Percentiles rank a stretch among this genome's conserved stretches.
Evolutionary conservation across 2,113 vertebrate species (phyloP).

Genomic region (Cynoglossus semilaevis): DNA sequence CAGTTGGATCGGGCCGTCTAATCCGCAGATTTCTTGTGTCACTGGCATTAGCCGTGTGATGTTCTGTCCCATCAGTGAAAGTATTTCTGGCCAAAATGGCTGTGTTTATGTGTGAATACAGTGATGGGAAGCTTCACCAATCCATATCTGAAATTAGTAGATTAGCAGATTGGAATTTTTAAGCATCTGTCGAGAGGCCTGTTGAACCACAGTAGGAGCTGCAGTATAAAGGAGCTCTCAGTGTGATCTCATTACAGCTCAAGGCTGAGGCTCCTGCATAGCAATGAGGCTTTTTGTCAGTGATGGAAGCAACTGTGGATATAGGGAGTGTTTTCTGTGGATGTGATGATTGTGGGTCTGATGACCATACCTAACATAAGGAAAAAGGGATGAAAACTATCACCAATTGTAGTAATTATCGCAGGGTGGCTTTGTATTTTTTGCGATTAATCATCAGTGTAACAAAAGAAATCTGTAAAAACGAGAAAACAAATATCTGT

Average conservation of each 20-base stretch:
- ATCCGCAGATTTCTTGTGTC: constrained; percentile 57
- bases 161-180: constrained; percentile 42
- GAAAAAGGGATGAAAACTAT: neutral
- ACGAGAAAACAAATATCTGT: too few relatives aligned
- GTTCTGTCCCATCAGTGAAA: constrained; percentile 5
- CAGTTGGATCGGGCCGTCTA: constrained; percentile 60
- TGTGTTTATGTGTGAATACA: too few relatives aligned
- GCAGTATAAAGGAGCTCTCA: constrained; percentile 13
- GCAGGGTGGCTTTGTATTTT: too few relatives aligned
- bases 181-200: constrained; percentile 23
- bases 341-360: constrained; percentile 34
- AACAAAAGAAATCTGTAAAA: too few relatives aligned
- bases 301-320: constrained; percentile 28
- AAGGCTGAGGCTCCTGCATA: constrained; percentile 45
- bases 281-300: constrained; percentile 48
- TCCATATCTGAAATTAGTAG: constrained; percentile 46
- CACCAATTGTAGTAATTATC: too few relatives aligned
- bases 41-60: constrained; percentile 25
- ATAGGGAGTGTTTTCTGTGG: constrained; percentile 23
- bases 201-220: constrained; percentile 23
- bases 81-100: too few relatives aligned
- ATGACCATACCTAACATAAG: constrained; percentile 30
- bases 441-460: too few relatives aligned
- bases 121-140: constrained; percentile 15
- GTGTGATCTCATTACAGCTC: constrained; percentile 60